A percentile compares a stretch with the other conserved stretches of the same genome.
These are phyloP conservation scores for Oryzias dopingdopingensis DNA, from an alignment of 2,797 vertebrate species.

Conservation along the genomic window DNA sequence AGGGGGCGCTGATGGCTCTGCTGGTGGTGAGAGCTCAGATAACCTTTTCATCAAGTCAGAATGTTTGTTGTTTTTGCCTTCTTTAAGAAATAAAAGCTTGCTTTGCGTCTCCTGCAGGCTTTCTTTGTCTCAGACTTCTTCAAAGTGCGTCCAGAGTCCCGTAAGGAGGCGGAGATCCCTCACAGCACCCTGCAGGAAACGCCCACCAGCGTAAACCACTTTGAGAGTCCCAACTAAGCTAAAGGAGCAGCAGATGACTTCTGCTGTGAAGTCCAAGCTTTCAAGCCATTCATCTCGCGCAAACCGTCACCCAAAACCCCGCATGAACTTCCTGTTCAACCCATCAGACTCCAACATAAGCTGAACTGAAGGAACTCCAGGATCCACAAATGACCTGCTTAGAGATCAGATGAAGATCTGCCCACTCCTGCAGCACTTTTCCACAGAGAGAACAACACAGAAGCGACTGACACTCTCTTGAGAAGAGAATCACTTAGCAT, in stretches of 20 bases:
- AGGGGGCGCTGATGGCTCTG: conserved; percentile 89
- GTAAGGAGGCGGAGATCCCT: conserved; percentile 79
- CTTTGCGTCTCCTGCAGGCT: conserved; percentile 69
- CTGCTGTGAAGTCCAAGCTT: conserved; percentile 33
- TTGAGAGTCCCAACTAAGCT: conserved; percentile 82
- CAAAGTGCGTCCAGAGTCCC: conserved; percentile 74
- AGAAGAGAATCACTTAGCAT: conserved; percentile 18
- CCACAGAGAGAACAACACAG: conserved; percentile 10
- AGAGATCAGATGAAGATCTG: conserved; percentile 18
- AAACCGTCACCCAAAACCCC: conserved; percentile 11
- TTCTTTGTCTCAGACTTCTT: conserved; percentile 94
- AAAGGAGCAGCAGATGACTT: conserved; percentile 1
- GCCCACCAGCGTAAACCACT: conserved; percentile 88
- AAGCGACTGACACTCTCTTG: conserved; percentile 15
- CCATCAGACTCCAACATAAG: conserved; percentile 12
- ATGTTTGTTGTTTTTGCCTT: too few relatives aligned
- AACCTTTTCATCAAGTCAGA: too few relatives aligned
- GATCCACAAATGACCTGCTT: conserved; percentile 29
- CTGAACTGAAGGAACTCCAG: conserved; percentile 2
- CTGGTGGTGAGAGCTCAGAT: conserved; percentile 82
- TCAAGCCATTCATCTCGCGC: conserved; percentile 32
- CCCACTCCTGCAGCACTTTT: conserved; percentile 7
- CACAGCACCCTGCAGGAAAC: conserved; percentile 90
- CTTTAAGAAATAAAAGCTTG: too few relatives aligned
- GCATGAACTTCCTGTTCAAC: conserved; percentile 37